Evolutionary conservation across 2,888 invertebrate genomes (phyloP).

Genomic region (Eulithis testata): DNA sequence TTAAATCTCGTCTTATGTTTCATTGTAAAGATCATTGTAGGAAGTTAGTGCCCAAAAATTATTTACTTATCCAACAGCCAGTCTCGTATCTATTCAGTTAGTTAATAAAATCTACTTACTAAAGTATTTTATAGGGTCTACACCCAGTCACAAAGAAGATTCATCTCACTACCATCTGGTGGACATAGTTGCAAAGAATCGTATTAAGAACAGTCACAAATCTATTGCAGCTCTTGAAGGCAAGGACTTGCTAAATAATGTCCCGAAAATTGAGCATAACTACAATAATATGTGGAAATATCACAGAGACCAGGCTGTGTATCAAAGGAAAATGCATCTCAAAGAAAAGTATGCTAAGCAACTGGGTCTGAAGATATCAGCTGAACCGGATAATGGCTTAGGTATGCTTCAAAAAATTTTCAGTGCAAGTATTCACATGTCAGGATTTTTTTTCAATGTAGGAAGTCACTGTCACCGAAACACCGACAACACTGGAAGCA

Average conservation of each 20-base stretch:
- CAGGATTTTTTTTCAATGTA: no score
- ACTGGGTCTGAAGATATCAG: slow-evolving; percentile 56
- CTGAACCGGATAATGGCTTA: slow-evolving; percentile 59
- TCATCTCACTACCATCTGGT: slow-evolving; percentile 63
- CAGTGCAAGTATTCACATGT: no score
- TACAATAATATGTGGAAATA: slow-evolving; percentile 67
- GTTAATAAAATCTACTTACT: background rate
- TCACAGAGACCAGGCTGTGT: slow-evolving; percentile 58
- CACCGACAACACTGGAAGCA: no score
- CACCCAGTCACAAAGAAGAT: slow-evolving; percentile 54
- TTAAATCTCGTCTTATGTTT: no score
- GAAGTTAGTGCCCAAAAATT: no score
- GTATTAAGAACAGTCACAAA: slow-evolving; percentile 76
- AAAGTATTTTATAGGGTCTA: slow-evolving; percentile 59
- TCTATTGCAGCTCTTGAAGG: slow-evolving; percentile 75
- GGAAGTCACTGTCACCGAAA: no score
- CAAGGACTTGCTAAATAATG: slow-evolving; percentile 68
- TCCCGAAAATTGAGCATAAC: slow-evolving; percentile 54
- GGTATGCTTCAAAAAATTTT: slow-evolving; percentile 46
- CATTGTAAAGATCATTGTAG: no score
- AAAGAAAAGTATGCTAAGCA: slow-evolving; percentile 70
- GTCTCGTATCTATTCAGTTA: background rate
- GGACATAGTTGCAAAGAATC: slow-evolving; percentile 65
- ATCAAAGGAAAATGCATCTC: slow-evolving; percentile 60
- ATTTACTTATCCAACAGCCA: no score